These are phyloP conservation scores for Carollia perspicillata DNA, from an alignment of 2,113 vertebrate genomes.

Conservation along the genomic window DNA sequence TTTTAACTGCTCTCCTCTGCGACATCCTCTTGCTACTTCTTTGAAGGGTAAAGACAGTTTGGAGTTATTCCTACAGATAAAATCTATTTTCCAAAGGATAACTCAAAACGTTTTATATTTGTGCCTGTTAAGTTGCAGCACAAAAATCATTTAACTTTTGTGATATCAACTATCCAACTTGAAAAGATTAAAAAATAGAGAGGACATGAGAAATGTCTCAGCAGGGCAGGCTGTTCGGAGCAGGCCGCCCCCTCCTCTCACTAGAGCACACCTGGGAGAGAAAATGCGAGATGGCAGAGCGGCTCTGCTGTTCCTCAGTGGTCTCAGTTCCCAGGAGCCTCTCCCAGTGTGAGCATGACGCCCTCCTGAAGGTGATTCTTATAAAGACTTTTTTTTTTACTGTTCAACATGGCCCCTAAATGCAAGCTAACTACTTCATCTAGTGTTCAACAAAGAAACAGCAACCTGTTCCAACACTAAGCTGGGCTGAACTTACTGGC, in stretches of 20 bases:
- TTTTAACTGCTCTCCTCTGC: neutral
- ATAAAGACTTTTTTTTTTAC: neutral
- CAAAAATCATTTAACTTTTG: neutral
- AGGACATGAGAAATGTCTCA: neutral
- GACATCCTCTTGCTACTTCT: neutral
- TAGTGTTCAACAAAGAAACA: constrained; percentile 4
- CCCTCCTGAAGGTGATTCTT: neutral
- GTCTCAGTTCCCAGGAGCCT: neutral
- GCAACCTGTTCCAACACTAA: neutral
- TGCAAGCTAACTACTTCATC: neutral
- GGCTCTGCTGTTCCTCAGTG: neutral
- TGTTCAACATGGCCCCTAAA: neutral
- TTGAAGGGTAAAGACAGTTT: constrained; percentile 12
- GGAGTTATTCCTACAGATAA: constrained; percentile 12
- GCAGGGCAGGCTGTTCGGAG: neutral
- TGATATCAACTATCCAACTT: neutral
- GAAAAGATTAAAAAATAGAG: neutral
- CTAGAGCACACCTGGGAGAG: neutral
- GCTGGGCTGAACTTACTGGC: neutral
- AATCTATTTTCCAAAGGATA: constrained; percentile 15
- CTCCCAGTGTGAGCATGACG: neutral
- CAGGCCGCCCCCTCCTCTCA: neutral
- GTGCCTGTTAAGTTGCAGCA: neutral
- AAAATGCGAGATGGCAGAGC: neutral
- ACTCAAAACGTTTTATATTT: neutral